Evolutionary conservation across 2,113 vertebrate species (phyloP).

Genomic region (Cynopterus brachyotis): DNA sequence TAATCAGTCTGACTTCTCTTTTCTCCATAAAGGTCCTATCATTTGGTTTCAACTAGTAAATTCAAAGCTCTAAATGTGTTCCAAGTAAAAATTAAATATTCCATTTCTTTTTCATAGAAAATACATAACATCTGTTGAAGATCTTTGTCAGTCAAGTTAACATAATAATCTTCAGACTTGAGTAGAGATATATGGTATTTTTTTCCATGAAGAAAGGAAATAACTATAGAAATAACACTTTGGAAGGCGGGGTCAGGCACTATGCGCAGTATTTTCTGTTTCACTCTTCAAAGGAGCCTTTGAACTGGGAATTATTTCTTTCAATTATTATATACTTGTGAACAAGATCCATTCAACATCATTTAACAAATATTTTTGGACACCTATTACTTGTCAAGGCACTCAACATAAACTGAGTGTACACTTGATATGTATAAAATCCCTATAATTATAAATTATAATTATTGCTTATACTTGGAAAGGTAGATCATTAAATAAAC

Average conservation of each 20-base stretch:
- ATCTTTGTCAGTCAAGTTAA: not conserved
- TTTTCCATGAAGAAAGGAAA: not conserved
- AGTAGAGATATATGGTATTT: not conserved
- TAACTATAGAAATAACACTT: not conserved
- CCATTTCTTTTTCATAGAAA: not conserved
- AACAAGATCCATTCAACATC: not conserved
- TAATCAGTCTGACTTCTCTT: not conserved
- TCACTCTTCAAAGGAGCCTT: not conserved
- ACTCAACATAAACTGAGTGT: not conserved
- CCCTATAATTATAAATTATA: not conserved
- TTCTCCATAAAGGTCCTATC: not conserved
- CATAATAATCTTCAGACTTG: not conserved
- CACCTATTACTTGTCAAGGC: not conserved
- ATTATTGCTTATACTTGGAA: not conserved
- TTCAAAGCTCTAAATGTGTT: not conserved
- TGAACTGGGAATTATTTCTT: not conserved
- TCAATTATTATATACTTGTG: not conserved
- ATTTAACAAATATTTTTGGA: not conserved
- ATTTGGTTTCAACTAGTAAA: not conserved
- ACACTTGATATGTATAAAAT: not conserved
- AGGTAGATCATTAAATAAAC: not conserved
- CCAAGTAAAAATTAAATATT: slow-evolving; percentile 30
- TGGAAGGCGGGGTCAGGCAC: not conserved
- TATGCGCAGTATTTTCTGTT: not conserved
- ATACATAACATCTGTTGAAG: not conserved